Evolutionary conservation across 2,113 vertebrate genomes (phyloP), one percentile per base, ranked within the genome.

Genomic region (Pholis gunnellus): DNA sequence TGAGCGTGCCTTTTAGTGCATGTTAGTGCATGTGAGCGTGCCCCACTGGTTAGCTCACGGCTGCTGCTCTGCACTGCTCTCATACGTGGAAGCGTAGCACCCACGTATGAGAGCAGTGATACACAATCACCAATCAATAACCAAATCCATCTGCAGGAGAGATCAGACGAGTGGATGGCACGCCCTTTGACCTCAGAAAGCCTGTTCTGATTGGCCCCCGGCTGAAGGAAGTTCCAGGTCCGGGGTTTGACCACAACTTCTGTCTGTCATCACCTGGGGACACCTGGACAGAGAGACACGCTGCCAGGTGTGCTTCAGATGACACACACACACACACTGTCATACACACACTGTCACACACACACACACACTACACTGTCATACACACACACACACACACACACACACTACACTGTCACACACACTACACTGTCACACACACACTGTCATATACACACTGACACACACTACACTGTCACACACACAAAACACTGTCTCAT

Each of bases 201-300:
- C 95, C 96, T 0, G 96, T 96, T 86, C 75, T 95, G 44, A 93
- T 99, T 89, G 97, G 97, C 11, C 88, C 92, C 63, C 95, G 94
- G 67, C 89, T 99, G 38, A 94, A 95, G 79, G 94, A 95, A 22
- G 89, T 97, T 86, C 79, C 75, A 1, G 83, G 95, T 38, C 89
- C 87, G 0, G 98, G 98, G 10, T 99, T 99, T 3, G 97, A 99
- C 91, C 98, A 99, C 92, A 99, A 97, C 82, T 99, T 98, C 94
- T 99, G 98, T 77, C 89, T 99, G 89, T 88, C 85, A 4, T 86
- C 71, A 20, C 85, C 92, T 0, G 89, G 73, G 15, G 87, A 92
- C 15, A 63, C 68, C 0, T 87, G 91, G 82, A 83, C 89, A 42
- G 95, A 95, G 66, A 89, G 14, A 38, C 94, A 87, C 0, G 96